Base-by-base conservation (phyloP, 2,113 vertebrate genomes). In the Columbina picui region DNA sequence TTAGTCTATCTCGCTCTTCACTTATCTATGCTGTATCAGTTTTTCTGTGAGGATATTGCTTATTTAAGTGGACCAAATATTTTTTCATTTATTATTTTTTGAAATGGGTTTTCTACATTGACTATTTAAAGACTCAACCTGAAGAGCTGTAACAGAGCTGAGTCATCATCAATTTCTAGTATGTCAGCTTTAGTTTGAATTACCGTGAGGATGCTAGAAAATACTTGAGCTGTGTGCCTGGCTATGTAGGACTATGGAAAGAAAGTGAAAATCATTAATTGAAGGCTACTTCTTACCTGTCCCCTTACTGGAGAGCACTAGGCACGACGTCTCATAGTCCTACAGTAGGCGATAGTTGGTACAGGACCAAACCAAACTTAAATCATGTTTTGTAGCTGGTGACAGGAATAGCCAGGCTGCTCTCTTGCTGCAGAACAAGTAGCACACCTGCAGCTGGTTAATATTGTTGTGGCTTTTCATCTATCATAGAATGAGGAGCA, bases 321-420 rank as follows among this genome's bases (percentile, higher is more conserved):
- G 30, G 74, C 27, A 30, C 75, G 50, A 30, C 0, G 4, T 22
- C 27, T 49, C 0, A 0, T 17, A 12, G 34, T 32, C 22, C 16
- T 47, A 30, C 36, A 61, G 36, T 29, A 47, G 52, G 50, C 43
- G 29, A 7, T 36, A 27, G 23, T 8, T 52, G 20, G 15, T 63
- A 6, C 12, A 43, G 65, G 22, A 47, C 19, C 23, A 36, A 59
- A 49, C 11, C 29, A 21, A n/a, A n/a, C 7, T 47, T 25, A 3
- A 61, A 16, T 47, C 19, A 8, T 19, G 25, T 65, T 50, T 43
- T 65, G 10, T n/a, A 50, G 56, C 32, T 57, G 39, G 3, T 60
- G 38, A 30, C 27, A 18, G 32, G 41, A 77, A 5, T 32, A 77
- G 47, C 29, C 38, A 29, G 79, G 56, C n/a, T 55, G 17, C 14